Evolutionary conservation across 2,797 vertebrate species (phyloP), one percentile per base, ranked within the genome.

Genomic region (Babyrousa celebensis): DNA sequence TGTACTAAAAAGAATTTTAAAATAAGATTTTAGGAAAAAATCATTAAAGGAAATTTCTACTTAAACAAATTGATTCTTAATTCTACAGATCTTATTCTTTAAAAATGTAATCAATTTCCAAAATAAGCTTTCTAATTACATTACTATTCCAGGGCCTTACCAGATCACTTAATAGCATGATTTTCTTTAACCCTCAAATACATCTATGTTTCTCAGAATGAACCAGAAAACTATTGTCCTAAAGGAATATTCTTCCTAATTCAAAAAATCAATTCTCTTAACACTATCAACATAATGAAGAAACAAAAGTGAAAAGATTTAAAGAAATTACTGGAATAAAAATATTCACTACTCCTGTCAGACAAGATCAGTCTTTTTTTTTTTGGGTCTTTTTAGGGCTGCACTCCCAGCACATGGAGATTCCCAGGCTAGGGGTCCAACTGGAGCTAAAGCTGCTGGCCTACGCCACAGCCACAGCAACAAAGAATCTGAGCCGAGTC

Each of bases 101-200:
- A 82, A 94, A 86, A 90, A 80, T 80, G n/a, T 32, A 82, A 67
- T 60, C 11, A 9, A 58, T 62, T 25, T 79, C 68, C 25, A 85
- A 93, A 43, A 27, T 54, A 75, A 65, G 14, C 54, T 84, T 87
- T 86, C 40, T 77, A 83, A 54, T 43, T 77, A 32, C 29, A 63
- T 77, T 82, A 48, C 43, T 52, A 85, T 6, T 54, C 40, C 62
- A 83, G n/a, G 43, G 54, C n/a, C 72, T 84, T 62, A 85, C 21
- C 58, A 23, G 27, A 16, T 88, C 79, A 91, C 17, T 78, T 74
- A 88, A 63, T 6, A 85, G 43, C 25, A 54, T 65, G 25, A 63
- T 79, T 91, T 79, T 70, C 92, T 95, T 86, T 96, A 67, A n/a
- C 27, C 54, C 17, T 72, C 52, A 93, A n/a, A 89, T 40, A 60